These are phyloP conservation scores for Entomobrya proxima DNA, from an alignment of 2,888 invertebrate species.

Conservation along the genomic window DNA sequence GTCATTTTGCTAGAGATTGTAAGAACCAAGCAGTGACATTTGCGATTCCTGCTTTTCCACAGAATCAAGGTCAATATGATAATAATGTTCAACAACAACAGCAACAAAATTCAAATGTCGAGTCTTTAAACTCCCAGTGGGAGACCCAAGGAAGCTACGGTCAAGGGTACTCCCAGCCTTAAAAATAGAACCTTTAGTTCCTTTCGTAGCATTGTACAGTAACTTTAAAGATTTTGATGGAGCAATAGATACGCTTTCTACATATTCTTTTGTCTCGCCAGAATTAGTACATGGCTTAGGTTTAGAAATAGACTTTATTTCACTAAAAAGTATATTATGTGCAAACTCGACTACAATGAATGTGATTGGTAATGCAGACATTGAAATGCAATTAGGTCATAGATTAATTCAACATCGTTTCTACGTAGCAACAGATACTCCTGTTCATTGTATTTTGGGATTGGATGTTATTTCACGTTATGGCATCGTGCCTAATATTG, in stretches of 20 bases:
- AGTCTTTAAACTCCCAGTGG: constrained; percentile 14
- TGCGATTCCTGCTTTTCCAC: background rate
- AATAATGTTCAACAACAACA: background rate
- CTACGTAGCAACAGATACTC: constrained; percentile 8
- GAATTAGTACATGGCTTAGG: background rate
- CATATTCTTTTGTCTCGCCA: constrained; percentile 22
- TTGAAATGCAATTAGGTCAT: constrained; percentile 33
- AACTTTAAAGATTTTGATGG: constrained; percentile 3
- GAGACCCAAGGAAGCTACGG: background rate
- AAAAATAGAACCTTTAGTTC: background rate
- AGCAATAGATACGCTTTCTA: constrained; percentile 29
- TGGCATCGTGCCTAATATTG: constrained; percentile 19
- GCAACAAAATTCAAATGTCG: no score
- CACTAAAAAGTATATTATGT: background rate
- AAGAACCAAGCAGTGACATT: background rate
- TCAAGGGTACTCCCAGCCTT: constrained; percentile 21
- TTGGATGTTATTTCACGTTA: constrained; percentile 22
- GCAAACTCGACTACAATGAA: background rate
- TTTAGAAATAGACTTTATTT: background rate
- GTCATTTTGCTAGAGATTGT: constrained; percentile 25
- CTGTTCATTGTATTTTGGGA: constrained; percentile 43
- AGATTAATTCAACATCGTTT: constrained; percentile 27
- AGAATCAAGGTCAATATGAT: background rate
- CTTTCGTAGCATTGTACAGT: background rate
- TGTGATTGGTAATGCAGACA: background rate